Base-by-base conservation (phyloP, 2,888 invertebrate species). In the Invenusta paracnida region DNA sequence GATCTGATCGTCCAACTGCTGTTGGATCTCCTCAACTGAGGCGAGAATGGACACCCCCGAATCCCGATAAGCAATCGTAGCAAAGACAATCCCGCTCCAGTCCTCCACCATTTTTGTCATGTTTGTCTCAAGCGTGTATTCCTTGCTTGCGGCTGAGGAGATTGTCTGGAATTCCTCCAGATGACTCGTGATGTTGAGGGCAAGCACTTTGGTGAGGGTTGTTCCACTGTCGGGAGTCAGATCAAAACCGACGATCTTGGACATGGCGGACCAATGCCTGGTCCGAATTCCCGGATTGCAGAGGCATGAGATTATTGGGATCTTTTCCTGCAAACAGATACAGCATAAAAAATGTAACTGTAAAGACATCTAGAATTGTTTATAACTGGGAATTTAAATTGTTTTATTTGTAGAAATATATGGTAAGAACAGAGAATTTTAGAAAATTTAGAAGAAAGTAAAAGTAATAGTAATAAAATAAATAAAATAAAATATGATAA, bases 261-360 rank as follows among this genome's bases (percentile, higher is more conserved):
- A 94, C 95, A 96, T 96, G 91, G 95, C 94, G 89, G 94, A 93
- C 96, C 96, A 96, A 91, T 96, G 96, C 81, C 95, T 93, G 89
- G 94, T 94, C 82, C 94, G 92, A 88, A 96, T 92, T 0, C 96
- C 95, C 86, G 94, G 94, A 91, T 96, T 96, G 90, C 97, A 97
- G 93, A 98, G 94, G 30, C 96, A 95, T 86, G 94, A 94, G 85
- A 95, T 95, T 89, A 97, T 93, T 85, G 94, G 95, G 82, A 98
- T 66, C 81, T 88, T 87, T 87, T 93, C 93, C 91, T 93, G 93
- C 89, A 94, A 94, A 11, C 95, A 93, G 92, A 95, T 95, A 66
- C 29, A 29, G 28, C 29, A 85, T 28, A 30, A 29, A 85, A 27
- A n/a, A 48, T 48, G 48, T n/a, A n/a, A n/a, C n/a, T n/a, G n/a